Conservation (phyloP, 2,797 vertebrate species). For the Scolopax rusticola region DNA sequence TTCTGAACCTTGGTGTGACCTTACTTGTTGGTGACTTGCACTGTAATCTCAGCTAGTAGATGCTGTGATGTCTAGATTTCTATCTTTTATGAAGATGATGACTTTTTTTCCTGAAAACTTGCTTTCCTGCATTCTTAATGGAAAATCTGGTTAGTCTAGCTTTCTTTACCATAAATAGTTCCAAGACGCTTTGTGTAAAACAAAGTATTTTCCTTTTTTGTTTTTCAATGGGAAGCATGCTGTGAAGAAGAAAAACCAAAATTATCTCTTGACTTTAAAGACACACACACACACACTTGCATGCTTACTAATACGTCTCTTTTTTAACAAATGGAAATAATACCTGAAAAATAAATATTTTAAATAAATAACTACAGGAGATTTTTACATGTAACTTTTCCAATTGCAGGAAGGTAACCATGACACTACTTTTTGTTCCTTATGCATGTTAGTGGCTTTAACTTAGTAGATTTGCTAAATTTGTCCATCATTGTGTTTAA, state of each 20-base stretch:
- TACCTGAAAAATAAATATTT: background rate
- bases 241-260: background rate
- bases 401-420: constrained; percentile 62
- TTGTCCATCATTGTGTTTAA: constrained; percentile 69
- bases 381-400: background rate
- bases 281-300: too few species aligned
- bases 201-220: background rate
- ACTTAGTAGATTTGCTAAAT: constrained; percentile 61
- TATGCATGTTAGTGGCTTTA: constrained; percentile 52
- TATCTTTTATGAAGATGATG: background rate
- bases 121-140: background rate
- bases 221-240: background rate
- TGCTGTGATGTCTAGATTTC: background rate
- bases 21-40: background rate
- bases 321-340: background rate
- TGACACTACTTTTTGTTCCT: constrained; percentile 47
- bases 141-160: background rate
- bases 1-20: background rate
- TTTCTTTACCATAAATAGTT: background rate
- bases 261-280: background rate
- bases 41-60: background rate
- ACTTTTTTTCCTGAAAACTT: background rate
- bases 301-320: background rate
- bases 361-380: background rate
- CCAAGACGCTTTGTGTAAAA: background rate